A percentile compares a stretch with the other conserved stretches of the same genome.
These are phyloP conservation scores for Pseudochaenichthys georgianus DNA, from an alignment of 2,797 vertebrate genomes.

Conservation along the genomic window DNA sequence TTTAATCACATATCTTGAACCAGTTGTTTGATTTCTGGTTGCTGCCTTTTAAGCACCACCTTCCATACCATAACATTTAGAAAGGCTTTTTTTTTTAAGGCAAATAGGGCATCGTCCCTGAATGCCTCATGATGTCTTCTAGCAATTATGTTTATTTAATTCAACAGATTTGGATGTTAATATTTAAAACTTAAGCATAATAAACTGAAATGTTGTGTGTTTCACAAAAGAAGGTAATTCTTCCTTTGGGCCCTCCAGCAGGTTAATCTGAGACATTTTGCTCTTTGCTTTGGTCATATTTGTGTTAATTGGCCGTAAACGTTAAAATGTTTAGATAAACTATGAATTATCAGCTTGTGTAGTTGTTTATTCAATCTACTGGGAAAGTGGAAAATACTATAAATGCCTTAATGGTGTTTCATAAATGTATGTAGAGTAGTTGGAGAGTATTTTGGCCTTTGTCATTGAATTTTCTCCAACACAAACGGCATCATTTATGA, in stretches of 20 bases:
- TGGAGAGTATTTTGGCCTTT: not conserved
- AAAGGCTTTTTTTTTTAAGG: not conserved
- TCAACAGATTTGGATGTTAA: not conserved
- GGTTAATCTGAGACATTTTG: not conserved
- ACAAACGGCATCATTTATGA: constrained; percentile 50
- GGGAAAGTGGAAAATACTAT: not conserved
- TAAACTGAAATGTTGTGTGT: not conserved
- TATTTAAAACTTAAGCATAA: not conserved
- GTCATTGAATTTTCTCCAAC: constrained; percentile 2
- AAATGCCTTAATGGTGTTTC: not conserved
- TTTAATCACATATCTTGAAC: not conserved
- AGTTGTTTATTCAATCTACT: not conserved
- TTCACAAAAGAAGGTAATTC: not conserved
- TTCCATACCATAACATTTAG: not conserved
- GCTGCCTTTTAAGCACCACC: not conserved
- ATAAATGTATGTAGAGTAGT: not conserved
- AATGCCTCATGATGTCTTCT: not conserved
- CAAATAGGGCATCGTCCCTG: not conserved
- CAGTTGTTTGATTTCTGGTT: not conserved
- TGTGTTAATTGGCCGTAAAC: constrained; percentile 1
- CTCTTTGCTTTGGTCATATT: not conserved
- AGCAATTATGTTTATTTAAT: not conserved
- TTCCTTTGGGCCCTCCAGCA: not conserved
- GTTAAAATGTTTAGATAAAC: not conserved
- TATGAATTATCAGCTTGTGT: not conserved